phyloP scores from a whole-genome alignment of 2,888 invertebrate genomes.

The Macrophya alboannulata region DNA sequence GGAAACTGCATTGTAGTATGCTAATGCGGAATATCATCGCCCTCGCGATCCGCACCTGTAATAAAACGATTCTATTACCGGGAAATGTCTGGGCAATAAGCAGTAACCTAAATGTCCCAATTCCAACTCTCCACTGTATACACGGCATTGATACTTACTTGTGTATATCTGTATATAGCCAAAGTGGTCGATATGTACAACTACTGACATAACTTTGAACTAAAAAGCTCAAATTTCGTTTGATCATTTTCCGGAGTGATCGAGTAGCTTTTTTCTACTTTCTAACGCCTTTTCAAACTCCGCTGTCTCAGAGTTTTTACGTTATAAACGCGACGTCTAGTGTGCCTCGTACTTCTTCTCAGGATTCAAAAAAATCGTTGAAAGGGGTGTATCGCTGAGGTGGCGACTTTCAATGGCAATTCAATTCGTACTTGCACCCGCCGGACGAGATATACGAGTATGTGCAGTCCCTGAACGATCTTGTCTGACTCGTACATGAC shows the following conservation, averaged over 20 bases:
- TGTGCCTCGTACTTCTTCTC: slow-evolving; percentile 5
- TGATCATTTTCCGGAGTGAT: too few relatives aligned
- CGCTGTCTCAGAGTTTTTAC: not conserved
- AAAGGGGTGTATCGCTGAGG: slow-evolving; percentile 50
- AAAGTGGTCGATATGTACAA: not conserved
- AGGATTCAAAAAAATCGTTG: not conserved
- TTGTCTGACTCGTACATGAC: slow-evolving; percentile 8
- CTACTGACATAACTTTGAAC: not conserved
- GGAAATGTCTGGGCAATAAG: slow-evolving; percentile 66
- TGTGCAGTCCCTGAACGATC: slow-evolving; percentile 1
- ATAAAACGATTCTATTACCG: slow-evolving; percentile 66
- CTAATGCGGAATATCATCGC: slow-evolving; percentile 59
- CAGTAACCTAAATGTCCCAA: slow-evolving; percentile 63
- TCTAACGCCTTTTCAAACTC: not conserved
- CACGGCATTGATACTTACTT: slow-evolving; percentile 5
- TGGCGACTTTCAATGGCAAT: slow-evolving; percentile 58
- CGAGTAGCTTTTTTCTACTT: not conserved
- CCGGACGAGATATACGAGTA: not conserved
- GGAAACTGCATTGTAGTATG: slow-evolving; percentile 33
- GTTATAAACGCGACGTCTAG: not conserved
- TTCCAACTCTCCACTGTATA: slow-evolving; percentile 45
- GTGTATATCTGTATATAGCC: not conserved
- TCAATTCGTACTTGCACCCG: slow-evolving; percentile 44
- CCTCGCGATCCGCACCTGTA: slow-evolving; percentile 41
- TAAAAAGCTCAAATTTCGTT: not conserved